A percentile compares a stretch with the other conserved stretches of the same genome.
These are phyloP conservation scores for Poecilobothrus nobilitatus DNA, from an alignment of 2,888 invertebrate species.

Conservation along the genomic window DNA sequence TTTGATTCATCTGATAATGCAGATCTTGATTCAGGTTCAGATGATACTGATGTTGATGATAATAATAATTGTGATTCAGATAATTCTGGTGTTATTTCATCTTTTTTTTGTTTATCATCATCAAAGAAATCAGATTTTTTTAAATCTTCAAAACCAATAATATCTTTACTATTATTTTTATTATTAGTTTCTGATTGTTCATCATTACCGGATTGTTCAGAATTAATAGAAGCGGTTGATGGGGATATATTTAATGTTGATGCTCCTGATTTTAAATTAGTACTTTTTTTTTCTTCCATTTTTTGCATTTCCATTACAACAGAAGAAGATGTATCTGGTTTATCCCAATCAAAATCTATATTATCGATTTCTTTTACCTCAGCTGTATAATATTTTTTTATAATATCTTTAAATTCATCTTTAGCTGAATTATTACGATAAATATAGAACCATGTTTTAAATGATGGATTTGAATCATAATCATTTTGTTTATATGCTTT, in stretches of 20 bases:
- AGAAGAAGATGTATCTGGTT: conserved; percentile 26
- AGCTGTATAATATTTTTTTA: conserved; percentile 53
- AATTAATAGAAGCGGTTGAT: background rate
- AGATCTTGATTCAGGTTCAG: background rate
- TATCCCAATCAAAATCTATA: conserved; percentile 34
- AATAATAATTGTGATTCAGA: background rate
- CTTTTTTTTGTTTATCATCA: background rate
- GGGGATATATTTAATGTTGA: background rate
- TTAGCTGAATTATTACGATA: conserved; percentile 57
- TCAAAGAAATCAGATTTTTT: conserved; percentile 30
- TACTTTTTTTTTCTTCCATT: background rate
- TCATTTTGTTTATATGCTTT: conserved; percentile 31
- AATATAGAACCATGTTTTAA: conserved; percentile 59
- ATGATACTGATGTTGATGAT: background rate
- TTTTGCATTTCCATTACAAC: background rate
- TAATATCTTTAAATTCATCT: conserved; percentile 51
- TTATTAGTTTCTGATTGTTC: conserved; percentile 26
- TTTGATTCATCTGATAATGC: background rate
- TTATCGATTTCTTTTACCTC: conserved; percentile 49
- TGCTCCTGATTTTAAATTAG: background rate
- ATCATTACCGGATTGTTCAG: conserved; percentile 23
- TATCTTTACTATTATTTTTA: conserved; percentile 40
- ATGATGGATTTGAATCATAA: conserved; percentile 46
- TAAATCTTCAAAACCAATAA: conserved; percentile 41
- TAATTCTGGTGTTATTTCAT: background rate